Conservation (phyloP, 64 coral and sea anemone genomes). For the Dendronephthya gigantea region DNA sequence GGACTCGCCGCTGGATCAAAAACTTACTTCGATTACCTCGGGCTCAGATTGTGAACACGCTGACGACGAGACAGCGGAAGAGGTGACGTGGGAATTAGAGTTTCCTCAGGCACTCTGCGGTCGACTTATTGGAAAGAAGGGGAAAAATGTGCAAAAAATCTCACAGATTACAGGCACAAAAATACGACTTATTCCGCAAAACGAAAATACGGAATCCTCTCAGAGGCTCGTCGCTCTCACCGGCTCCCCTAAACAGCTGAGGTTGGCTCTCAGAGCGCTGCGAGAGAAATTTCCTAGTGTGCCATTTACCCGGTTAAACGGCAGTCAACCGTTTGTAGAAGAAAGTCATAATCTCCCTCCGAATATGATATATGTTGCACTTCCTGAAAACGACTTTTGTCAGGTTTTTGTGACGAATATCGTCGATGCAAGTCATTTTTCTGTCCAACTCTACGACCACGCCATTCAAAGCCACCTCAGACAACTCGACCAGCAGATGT, state of each 20-base stretch:
- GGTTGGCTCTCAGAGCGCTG: conserved; percentile 57
- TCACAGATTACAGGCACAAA: conserved; percentile 86
- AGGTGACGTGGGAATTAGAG: conserved; percentile 86
- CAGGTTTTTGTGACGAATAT: conserved; percentile 85
- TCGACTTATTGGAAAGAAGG: conserved; percentile 82
- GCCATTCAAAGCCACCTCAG: conserved; percentile 51
- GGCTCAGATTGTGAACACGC: not conserved
- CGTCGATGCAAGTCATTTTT: conserved; percentile 72
- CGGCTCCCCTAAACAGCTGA: conserved; percentile 52
- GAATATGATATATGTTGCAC: conserved; percentile 10
- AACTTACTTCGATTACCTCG: not conserved
- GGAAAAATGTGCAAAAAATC: conserved; percentile 81
- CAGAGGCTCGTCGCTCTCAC: conserved; percentile 80
- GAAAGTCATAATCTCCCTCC: not conserved
- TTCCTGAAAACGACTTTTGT: conserved; percentile 58
- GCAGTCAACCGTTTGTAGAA: conserved; percentile 11
- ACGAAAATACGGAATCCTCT: conserved; percentile 66
- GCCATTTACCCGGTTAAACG: conserved; percentile 62
- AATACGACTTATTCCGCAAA: conserved; percentile 89
- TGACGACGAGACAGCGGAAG: not conserved
- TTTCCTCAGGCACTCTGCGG: conserved; percentile 92
- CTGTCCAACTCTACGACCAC: conserved; percentile 56
- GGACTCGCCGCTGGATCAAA: not conserved
- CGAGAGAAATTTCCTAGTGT: conserved; percentile 85
- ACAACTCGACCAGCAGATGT: conserved; percentile 84